Evolutionary conservation across 2,113 vertebrate genomes (phyloP), one percentile per base, ranked within the genome.

Genomic region (Mionectes macconnelli): DNA sequence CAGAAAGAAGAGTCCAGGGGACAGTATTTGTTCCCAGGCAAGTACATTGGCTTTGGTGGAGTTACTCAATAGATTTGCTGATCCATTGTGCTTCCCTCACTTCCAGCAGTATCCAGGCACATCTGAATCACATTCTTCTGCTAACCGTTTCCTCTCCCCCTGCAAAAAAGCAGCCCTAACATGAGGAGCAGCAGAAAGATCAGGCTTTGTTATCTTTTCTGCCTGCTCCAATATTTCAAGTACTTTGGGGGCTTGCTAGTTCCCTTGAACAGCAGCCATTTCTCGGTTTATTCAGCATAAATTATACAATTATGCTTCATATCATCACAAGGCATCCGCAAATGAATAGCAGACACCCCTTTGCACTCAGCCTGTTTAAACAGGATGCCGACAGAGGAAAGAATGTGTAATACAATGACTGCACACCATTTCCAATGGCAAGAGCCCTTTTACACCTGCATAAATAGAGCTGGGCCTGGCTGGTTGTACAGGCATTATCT

Each of bases 371-470:
- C 80, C 72, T 96, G 87, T 97, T 96, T 96, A 93, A 96, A 96
- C 95, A 96, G 94, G 95, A 97, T 96, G 82, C 94, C 2, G 81
- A 80, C 88, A 78, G 90, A 72, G 94, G 96, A 93, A 95, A 84
- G 96, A 96, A 95, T 95, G 92, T 96, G 95, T 93, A 95, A 96
- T 22, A 92, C 92, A 95, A 96, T 92, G 94, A 97, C 62, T 56
- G 28, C 52, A 45, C 67, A 31, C 76, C 82, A 68, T 84, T 95
- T 97, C 96, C 81, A 96, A 18, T 80, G 68, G 93, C 90, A 96
- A 80, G 78, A 85, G 66, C 64, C 66, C 56, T 91, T 88, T 82
- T 89, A 96, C 97, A 97, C 96, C 97, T 96, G 97, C 95, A 94
- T 79, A 97, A 97, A 97, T 95, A 97, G 94, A 95, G 57, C 69